These are phyloP conservation scores for Erythrolamprus reginae DNA, from an alignment of 2,113 vertebrate species.

Conservation along the genomic window DNA sequence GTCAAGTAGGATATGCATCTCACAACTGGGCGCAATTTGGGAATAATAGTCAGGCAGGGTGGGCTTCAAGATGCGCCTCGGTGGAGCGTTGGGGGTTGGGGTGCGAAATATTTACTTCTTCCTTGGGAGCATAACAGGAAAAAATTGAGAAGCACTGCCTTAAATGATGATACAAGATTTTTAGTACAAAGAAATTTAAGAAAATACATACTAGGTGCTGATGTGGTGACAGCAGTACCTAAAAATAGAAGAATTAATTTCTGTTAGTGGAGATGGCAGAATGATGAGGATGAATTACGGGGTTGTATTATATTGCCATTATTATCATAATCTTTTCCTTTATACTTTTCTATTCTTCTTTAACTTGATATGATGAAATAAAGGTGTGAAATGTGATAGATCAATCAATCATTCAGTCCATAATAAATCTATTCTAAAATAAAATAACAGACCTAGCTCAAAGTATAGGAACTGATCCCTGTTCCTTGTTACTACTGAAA, in stretches of 20 bases:
- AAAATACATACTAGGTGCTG: neutral
- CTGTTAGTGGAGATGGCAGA: neutral
- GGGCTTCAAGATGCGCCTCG: too few relatives aligned
- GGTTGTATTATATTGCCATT: neutral
- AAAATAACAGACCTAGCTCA: neutral
- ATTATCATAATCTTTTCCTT: neutral
- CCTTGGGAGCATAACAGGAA: too few relatives aligned
- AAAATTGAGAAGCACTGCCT: too few relatives aligned
- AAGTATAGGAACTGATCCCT: neutral
- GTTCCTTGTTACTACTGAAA: neutral
- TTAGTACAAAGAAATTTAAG: neutral
- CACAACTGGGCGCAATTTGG: too few relatives aligned
- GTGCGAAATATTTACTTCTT: too few relatives aligned
- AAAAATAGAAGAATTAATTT: neutral
- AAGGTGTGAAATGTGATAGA: neutral
- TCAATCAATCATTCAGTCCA: neutral
- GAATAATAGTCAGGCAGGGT: too few relatives aligned
- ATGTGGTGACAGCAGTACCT: neutral
- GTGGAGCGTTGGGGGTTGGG: too few relatives aligned
- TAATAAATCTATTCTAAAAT: neutral
- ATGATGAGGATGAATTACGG: neutral
- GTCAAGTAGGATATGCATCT: too few relatives aligned
- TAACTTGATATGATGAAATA: neutral
- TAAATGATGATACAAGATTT: neutral
- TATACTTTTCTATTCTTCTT: neutral